Percentiles rank a stretch among this genome's conserved stretches.
These are phyloP conservation scores for Rhyacophila evoluta DNA, from an alignment of 2,888 invertebrate genomes.

Conservation along the genomic window DNA sequence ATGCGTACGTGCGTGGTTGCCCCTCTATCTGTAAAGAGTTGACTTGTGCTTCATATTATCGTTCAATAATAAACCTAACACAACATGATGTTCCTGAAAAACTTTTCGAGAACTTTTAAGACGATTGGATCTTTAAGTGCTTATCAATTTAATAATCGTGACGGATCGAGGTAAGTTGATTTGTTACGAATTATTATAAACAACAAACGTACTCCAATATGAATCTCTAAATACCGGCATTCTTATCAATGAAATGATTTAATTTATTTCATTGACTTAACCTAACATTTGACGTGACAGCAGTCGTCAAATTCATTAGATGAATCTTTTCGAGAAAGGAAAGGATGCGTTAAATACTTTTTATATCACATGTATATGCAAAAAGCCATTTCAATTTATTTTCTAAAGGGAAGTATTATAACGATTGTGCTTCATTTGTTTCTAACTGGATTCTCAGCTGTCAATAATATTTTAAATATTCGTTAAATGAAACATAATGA, in stretches of 20 bases:
- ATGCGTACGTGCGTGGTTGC: conserved; percentile 6
- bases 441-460: too few species aligned
- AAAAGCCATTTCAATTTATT: too few species aligned
- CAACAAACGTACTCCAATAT: neutral
- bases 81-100: conserved; percentile 42
- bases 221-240: neutral
- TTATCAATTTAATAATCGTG: conserved; percentile 41
- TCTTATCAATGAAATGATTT: neutral
- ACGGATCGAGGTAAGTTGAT: conserved; percentile 49
- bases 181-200: neutral
- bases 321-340: too few species aligned
- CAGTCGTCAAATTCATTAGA: too few species aligned
- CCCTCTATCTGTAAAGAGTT: neutral
- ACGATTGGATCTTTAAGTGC: conserved; percentile 40
- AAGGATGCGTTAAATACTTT: too few species aligned
- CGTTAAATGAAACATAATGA: too few species aligned
- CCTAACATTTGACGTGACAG: neutral
- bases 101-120: conserved; percentile 38
- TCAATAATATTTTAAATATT: too few species aligned
- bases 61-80: neutral
- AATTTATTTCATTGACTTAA: neutral
- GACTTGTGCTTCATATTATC: neutral
- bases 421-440: too few species aligned
- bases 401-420: too few species aligned
- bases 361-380: too few species aligned